A percentile compares a stretch with the other conserved stretches of the same genome.
Evolutionary conservation across 2,888 invertebrate genomes (phyloP).

Genomic region (Eumerus sabulonum): DNA sequence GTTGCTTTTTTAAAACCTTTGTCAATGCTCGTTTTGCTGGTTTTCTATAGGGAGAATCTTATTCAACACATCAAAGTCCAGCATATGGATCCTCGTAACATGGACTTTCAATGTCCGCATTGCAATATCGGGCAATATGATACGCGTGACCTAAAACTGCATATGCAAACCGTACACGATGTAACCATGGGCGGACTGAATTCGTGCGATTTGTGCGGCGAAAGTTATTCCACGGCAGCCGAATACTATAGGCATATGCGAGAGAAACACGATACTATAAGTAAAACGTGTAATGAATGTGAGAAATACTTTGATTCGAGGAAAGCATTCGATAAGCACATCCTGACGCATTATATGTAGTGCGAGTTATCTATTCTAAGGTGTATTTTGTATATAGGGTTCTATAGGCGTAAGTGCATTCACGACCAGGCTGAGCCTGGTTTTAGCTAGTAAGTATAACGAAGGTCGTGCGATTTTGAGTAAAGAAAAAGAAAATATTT

Average conservation of each 20-base stretch:
- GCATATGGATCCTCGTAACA: constrained; percentile 58
- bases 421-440: constrained; percentile 1
- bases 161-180: constrained; percentile 59
- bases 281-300: constrained; percentile 67
- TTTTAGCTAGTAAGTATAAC: constrained; percentile 1
- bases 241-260: constrained; percentile 67
- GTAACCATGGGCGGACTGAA: constrained; percentile 55
- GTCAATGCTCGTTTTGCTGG: background rate
- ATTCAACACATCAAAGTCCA: constrained; percentile 61
- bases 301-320: constrained; percentile 66
- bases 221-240: constrained; percentile 44
- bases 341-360: constrained; percentile 64
- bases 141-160: constrained; percentile 64
- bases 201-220: constrained; percentile 62
- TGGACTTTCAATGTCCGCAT: constrained; percentile 64
- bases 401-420: too few species aligned
- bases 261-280: constrained; percentile 62
- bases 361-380: background rate
- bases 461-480: constrained; percentile 18
- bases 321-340: constrained; percentile 63
- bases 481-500: constrained; percentile 1
- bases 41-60: constrained; percentile 56
- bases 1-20: background rate
- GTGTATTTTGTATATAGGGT: too few species aligned
- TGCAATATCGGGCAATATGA: constrained; percentile 61